Conservation (phyloP, 2,888 invertebrate genomes). For the Seladonia tumulorum region DNA sequence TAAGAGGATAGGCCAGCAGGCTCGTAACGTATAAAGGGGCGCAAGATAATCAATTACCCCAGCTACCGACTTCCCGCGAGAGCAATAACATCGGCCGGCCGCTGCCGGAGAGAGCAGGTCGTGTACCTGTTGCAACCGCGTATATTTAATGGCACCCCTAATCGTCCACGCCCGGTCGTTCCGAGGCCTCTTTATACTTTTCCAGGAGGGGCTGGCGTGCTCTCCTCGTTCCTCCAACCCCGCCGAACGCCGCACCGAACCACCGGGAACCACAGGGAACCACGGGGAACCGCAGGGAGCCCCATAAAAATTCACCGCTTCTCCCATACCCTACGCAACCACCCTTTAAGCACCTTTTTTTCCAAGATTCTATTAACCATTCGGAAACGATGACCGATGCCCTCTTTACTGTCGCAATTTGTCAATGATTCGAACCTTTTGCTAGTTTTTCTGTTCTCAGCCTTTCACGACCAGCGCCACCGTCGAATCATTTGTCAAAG, state of each 20-base stretch:
- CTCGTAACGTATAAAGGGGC: constrained; percentile 73
- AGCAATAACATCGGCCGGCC: constrained; percentile 68
- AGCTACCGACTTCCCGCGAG: constrained; percentile 74
- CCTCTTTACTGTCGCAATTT: background rate
- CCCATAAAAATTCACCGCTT: background rate
- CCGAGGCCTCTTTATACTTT: constrained; percentile 51
- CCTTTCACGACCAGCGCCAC: background rate
- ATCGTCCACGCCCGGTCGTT: constrained; percentile 68
- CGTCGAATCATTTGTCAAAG: no score
- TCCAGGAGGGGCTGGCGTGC: constrained; percentile 45
- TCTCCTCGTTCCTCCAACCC: background rate
- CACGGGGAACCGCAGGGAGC: background rate
- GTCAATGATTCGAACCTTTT: background rate
- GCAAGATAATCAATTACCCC: constrained; percentile 80
- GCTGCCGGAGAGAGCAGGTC: constrained; percentile 53
- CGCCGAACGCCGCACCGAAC: background rate
- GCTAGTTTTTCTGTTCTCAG: background rate
- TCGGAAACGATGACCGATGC: background rate
- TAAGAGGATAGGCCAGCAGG: constrained; percentile 69
- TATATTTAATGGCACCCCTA: constrained; percentile 71
- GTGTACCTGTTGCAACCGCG: constrained; percentile 71
- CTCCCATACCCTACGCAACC: background rate
- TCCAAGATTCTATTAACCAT: background rate
- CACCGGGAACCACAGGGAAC: background rate
- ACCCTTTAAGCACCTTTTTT: background rate